Evolutionary conservation across 2,888 invertebrate species (phyloP), one percentile per base, ranked within the genome.

Genomic region (Trichopria drosophilae): DNA sequence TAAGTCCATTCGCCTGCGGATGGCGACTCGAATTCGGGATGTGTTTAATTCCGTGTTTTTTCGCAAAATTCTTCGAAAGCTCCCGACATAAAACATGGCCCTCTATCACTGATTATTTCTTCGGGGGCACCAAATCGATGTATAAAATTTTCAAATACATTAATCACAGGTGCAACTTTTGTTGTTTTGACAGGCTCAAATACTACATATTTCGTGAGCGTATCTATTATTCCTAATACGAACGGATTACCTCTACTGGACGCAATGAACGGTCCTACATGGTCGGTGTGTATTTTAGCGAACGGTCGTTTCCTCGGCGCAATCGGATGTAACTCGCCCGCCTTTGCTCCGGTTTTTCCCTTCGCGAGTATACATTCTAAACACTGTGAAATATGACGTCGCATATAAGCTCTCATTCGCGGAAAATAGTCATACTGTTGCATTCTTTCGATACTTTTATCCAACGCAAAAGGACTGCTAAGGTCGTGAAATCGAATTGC

Each of bases 1-100:
- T 54, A 19, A 54, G 45, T 1, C 61, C 58, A 20, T 62, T 61
- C 1, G 57, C 62, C 37, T 59, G 60, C 1, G 61, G 60, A 37
- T 58, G 57, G 10, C 55, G 13, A 1, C 51, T 44, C 1, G 56
- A 52, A 13, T 41, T 61, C 4, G 58, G 34, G 1, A 36, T 45
- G 35, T 53, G 53, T 29, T 41, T 24, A 4, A 56, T 52, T 1
- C 60, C 58, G 13, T 51, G 51, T 1, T 6, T 18, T 4, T 36
- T 10, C 20, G 57, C 59, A 50, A 16, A 55, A 59, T n/a, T 51
- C n/a, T n/a, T n/a, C n/a, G n/a, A n/a, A n/a, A n/a, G n/a, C n/a
- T n/a, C n/a, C n/a, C n/a, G n/a, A n/a, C n/a, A n/a, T n/a, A n/a
- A n/a, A n/a, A n/a, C n/a, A n/a, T n/a, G n/a, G n/a, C n/a, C n/a